A percentile compares a stretch with the other conserved stretches of the same genome.
phyloP scores from a whole-genome alignment of 2,888 invertebrate species.

The Cephus pygmeus region DNA sequence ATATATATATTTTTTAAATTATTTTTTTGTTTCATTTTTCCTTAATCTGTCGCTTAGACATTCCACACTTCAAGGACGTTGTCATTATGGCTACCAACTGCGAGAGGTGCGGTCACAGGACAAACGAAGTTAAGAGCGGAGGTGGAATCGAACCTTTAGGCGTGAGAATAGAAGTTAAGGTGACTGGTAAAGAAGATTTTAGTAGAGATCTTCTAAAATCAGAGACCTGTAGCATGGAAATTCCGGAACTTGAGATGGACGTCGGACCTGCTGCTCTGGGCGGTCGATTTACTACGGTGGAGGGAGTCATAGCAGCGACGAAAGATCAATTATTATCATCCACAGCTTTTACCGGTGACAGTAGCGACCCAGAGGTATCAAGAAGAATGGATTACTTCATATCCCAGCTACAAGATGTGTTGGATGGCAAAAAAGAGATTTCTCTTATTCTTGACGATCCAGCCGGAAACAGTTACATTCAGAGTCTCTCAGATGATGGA shows the following conservation, averaged over 20 bases:
- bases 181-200: slow-evolving; percentile 81
- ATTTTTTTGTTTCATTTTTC: slow-evolving; percentile 24
- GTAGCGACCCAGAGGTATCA: slow-evolving; percentile 71
- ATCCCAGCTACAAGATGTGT: slow-evolving; percentile 74
- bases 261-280: slow-evolving; percentile 87
- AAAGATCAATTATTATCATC: slow-evolving; percentile 78
- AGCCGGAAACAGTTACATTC: slow-evolving; percentile 95
- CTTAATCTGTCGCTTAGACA: slow-evolving; percentile 68
- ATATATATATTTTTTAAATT: slow-evolving; percentile 12
- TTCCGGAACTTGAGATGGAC: slow-evolving; percentile 91
- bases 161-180: slow-evolving; percentile 78
- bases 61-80: slow-evolving; percentile 97
- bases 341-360: slow-evolving; percentile 80
- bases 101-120: slow-evolving; percentile 88
- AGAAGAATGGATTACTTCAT: slow-evolving; percentile 74
- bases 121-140: slow-evolving; percentile 97
- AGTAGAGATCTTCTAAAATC: slow-evolving; percentile 95
- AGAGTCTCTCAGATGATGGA: slow-evolving; percentile 80
- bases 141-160: slow-evolving; percentile 88
- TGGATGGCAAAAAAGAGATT: slow-evolving; percentile 72
- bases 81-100: slow-evolving; percentile 97
- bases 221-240: slow-evolving; percentile 80
- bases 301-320: slow-evolving; percentile 86
- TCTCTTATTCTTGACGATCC: slow-evolving; percentile 94
- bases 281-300: slow-evolving; percentile 95